Evolutionary conservation across 1,140 invertebrate species (phyloP).

Genomic region (Planococcus citri): DNA sequence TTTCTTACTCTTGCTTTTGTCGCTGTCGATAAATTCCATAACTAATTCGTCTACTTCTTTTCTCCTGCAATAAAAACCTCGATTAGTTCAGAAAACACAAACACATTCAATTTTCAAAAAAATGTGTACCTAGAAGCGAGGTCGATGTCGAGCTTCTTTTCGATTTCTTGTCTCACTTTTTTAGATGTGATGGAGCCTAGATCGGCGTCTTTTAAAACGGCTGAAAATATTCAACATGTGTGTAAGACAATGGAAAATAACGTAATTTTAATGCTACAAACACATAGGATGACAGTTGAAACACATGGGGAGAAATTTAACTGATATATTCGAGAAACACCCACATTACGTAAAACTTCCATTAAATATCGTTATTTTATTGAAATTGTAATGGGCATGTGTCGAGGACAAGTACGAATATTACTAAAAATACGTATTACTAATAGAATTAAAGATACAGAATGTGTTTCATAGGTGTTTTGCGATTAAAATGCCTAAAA

Average conservation of each 20-base stretch:
- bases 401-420: no score
- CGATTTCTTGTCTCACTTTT: constrained; percentile 76
- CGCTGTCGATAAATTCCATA: constrained; percentile 54
- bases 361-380: no score
- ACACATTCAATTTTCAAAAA: not conserved
- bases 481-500: no score
- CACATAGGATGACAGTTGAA: no score
- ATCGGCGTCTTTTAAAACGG: constrained; percentile 76
- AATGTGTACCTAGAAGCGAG: constrained; percentile 45
- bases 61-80: constrained; percentile 42
- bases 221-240: constrained; percentile 39
- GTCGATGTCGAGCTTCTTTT: constrained; percentile 65
- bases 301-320: no score
- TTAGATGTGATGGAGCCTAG: constrained; percentile 71
- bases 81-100: not conserved
- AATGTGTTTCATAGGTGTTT: no score
- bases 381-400: no score
- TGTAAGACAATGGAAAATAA: not conserved
- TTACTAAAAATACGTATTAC: no score
- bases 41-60: constrained; percentile 73
- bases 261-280: no score
- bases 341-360: no score
- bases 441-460: no score
- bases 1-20: constrained; percentile 40
- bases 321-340: no score